Evolutionary conservation across 2,113 vertebrate species (phyloP), one percentile per base, ranked within the genome.

Genomic region (Felis chaus): DNA sequence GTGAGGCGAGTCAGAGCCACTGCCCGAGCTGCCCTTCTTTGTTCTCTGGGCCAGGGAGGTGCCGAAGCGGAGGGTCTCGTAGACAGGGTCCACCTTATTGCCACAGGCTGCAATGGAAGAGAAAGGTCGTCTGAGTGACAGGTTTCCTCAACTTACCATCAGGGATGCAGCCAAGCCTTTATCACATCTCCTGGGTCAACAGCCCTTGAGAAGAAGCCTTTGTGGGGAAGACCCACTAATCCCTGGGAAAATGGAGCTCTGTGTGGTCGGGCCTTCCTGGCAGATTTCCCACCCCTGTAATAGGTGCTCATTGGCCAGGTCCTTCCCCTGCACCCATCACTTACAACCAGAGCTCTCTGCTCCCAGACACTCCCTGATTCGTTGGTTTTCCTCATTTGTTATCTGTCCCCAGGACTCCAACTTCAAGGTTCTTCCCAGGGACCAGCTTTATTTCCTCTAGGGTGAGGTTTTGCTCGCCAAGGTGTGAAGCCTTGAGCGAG

Each of bases 61-160:
- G 87, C 99, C 99, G 83, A 99, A 99, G 71, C 99, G 99, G 31
- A 99, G 99, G 25, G 99, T 98, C 99, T 99, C 99, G 41, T 99
- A 99, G 25, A 99, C 99, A 0, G 99, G 99, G 97, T 99, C 99
- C 97, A 99, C 99, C 96, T 99, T 99, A 97, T 99, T 99, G 91
- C 99, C 99, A 97, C 99, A 99, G 78, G 99, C 99, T 99, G 98
- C 23, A 98, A 98, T 3, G 97, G 94, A 98, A 97, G 65, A 95
- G 33, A 97, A 98, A 92, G 98, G 36, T 31, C 11, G 53, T 9
- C 61, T 97, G 68, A 98, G 0, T 76, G 31, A 41, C 1, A 45
- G 19, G 33, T 66, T 71, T 88, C 68, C 74, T 50, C 61, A 45
- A 5, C 3, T 31, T 41, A 8, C 4, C 1, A 41, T 27, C 16